Base-by-base conservation (phyloP, 2,797 vertebrate species). In the Cynopterus sphinx region DNA sequence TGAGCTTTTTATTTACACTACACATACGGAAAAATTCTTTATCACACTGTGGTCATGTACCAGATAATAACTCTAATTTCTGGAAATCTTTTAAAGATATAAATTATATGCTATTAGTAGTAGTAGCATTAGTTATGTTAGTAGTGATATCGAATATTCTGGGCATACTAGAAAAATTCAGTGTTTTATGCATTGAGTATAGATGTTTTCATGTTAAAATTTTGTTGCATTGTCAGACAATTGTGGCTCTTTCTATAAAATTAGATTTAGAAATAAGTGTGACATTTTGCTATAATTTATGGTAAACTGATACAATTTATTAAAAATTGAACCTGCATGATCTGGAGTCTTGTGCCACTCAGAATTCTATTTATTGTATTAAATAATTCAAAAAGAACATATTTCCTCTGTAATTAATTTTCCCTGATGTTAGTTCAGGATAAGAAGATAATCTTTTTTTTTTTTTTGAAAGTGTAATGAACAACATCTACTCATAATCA, bases 331-430 rank as follows among this genome's bases (percentile, higher is more conserved):
- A 81, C 71, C 59, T 49, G 6, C 33, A 3, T 90, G 77, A 90
- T 84, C 87, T 91, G 41, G 28, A 74, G 41, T 70, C n/a, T 57
- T 75, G 1, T 92, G 41, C 19, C 43, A 87, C 84, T 84, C 59
- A 39, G 31, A 39, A 87, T 71, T 92, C 49, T 88, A 41, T 73
- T 91, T 97, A 75, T 63, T 86, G 0, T 91, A 87, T 70, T 95
- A 87, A 92, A 36, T 96, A 84, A 87, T 90, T 95, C 59, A 81
- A 57, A 87, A 8, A 90, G 19, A 87, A 59, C 5, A 12, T 31
- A 81, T 81, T 89, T 87, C 43, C 26, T 90, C 33, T 90, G 28
- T 67, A 79, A 87, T 96, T 67, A 79, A 87, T 96, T 96, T 92
- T 84, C 31, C 67, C 8, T 94, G 81, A 57, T 94, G 63, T n/a